A percentile compares a stretch with the other conserved stretches of the same genome.
Evolutionary conservation across 1,140 invertebrate species (phyloP).

Genomic region (Sesamia nonagrioides): DNA sequence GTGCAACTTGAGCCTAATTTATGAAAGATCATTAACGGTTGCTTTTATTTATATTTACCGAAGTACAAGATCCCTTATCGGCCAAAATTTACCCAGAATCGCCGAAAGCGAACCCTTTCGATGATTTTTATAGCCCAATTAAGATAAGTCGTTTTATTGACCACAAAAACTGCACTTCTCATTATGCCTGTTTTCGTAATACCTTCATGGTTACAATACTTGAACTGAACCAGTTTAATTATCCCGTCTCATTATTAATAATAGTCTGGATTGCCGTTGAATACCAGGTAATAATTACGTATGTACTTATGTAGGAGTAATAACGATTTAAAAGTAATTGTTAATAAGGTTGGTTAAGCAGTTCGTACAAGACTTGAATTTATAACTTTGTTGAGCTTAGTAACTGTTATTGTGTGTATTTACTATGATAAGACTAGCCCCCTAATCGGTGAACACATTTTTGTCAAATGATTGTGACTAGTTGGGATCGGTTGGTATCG

Average conservation of each 20-base stretch:
- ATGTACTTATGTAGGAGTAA: neutral
- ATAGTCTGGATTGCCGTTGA: neutral
- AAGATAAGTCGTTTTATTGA: neutral
- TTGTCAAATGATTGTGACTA: no score
- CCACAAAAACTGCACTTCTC: neutral
- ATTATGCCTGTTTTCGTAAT: neutral
- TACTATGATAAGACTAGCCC: neutral
- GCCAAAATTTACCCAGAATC: neutral
- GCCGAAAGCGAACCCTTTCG: neutral
- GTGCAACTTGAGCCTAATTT: neutral
- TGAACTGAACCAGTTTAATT: neutral
- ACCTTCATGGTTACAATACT: neutral
- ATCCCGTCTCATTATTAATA: slow-evolving; percentile 4
- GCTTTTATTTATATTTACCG: neutral
- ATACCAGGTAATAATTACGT: slow-evolving; percentile 3
- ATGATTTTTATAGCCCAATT: neutral
- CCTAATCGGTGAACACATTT: no score
- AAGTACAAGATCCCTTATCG: neutral
- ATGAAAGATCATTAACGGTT: neutral
- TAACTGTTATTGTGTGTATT: neutral
- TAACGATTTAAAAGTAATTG: slow-evolving; percentile 40
- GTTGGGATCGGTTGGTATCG: no score
- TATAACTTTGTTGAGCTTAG: slow-evolving; percentile 4
- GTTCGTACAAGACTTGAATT: neutral
- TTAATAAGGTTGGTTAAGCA: neutral